These are phyloP conservation scores for Lutjanus erythropterus DNA, from an alignment of 2,113 vertebrate genomes.

Conservation along the genomic window DNA sequence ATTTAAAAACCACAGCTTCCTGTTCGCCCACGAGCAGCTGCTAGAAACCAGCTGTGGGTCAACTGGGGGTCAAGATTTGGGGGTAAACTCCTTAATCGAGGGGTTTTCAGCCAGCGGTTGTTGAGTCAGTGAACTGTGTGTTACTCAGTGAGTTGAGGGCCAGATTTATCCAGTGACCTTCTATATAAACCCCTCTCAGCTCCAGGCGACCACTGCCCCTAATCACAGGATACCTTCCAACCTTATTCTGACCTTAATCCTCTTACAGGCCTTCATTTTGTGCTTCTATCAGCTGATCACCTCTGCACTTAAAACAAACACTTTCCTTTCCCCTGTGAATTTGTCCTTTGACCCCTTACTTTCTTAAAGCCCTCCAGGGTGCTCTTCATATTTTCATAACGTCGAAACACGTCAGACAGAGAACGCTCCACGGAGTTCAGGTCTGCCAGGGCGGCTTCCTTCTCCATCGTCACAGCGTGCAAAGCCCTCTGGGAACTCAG, in stretches of 20 bases:
- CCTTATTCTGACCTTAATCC: slow-evolving; percentile 38
- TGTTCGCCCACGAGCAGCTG: slow-evolving; percentile 1
- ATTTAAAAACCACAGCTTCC: slow-evolving; percentile 1
- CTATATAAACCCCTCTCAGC: slow-evolving; percentile 14
- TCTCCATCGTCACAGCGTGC: slow-evolving; percentile 90
- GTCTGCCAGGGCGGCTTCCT: slow-evolving; percentile 93
- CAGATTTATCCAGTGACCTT: slow-evolving; percentile 11
- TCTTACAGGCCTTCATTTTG: slow-evolving; percentile 15
- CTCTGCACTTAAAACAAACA: background rate
- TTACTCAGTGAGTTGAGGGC: background rate
- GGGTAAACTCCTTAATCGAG: background rate
- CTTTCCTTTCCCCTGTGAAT: background rate
- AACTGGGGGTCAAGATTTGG: background rate
- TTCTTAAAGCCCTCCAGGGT: slow-evolving; percentile 97
- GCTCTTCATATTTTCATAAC: slow-evolving; percentile 96
- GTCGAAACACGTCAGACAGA: slow-evolving; percentile 94
- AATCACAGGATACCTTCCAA: slow-evolving; percentile 20
- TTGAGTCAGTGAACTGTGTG: background rate
- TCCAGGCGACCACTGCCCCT: slow-evolving; percentile 8
- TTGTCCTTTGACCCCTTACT: slow-evolving; percentile 74
- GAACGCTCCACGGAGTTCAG: slow-evolving; percentile 97
- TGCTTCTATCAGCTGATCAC: slow-evolving; percentile 4
- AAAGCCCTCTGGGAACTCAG: slow-evolving; percentile 91
- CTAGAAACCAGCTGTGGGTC: background rate
- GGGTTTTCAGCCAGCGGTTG: background rate